Percentiles rank a stretch among this genome's conserved stretches.
Evolutionary conservation across 2,113 vertebrate genomes (phyloP).

Genomic region (Oriolus oriolus): DNA sequence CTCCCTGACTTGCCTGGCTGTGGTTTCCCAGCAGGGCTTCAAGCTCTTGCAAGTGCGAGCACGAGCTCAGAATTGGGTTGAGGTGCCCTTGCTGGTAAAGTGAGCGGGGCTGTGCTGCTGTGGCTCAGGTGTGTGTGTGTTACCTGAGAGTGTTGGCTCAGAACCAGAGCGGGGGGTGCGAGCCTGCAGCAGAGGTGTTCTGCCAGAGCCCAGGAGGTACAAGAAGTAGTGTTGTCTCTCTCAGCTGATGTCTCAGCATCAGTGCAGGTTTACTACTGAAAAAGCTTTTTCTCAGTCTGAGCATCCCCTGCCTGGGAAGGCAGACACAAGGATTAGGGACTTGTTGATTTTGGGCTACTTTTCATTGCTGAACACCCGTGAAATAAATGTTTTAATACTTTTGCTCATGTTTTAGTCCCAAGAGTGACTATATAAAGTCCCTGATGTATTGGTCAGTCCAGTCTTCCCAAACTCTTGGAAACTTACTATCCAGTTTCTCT

Average conservation of each 20-base stretch:
- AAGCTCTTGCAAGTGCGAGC: not conserved
- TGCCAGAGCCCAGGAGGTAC: not conserved
- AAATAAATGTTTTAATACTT: not conserved
- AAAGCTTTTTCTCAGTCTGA: not conserved
- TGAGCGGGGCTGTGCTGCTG: not conserved
- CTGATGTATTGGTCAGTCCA: not conserved
- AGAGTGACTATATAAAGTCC: not conserved
- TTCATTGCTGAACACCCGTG: not conserved
- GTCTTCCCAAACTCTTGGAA: not conserved
- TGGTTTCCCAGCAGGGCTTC: not conserved
- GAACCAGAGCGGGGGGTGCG: accelerated
- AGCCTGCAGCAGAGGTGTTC: not conserved
- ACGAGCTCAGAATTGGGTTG: not conserved
- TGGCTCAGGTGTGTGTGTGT: not conserved
- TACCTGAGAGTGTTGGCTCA: not conserved
- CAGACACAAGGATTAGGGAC: not conserved
- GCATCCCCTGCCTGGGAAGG: not conserved
- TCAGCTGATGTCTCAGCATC: not conserved
- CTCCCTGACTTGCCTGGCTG: no score
- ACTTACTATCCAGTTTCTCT: not conserved
- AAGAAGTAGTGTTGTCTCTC: not conserved
- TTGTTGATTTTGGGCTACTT: not conserved
- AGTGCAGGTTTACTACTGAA: not conserved
- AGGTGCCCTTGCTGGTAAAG: not conserved
- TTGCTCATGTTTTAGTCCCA: not conserved